phyloP scores from a whole-genome alignment of 1,140 invertebrate species.

The Drosophila subobscura region DNA sequence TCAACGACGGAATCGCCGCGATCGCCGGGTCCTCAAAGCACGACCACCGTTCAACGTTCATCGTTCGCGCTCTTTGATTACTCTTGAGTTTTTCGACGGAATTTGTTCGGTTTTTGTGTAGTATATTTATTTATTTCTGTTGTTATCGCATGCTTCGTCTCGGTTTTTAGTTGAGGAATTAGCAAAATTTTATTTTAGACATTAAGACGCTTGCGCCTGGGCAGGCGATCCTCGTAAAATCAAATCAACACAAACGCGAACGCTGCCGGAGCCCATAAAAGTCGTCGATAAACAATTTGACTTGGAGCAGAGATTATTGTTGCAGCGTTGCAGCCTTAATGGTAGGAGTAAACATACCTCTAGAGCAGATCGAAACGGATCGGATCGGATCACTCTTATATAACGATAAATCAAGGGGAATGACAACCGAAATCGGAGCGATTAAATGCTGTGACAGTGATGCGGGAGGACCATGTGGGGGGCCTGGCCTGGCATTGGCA shows the following conservation, averaged over 20 bases:
- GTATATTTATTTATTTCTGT: slow-evolving; percentile 55
- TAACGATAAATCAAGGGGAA: slow-evolving; percentile 56
- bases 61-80: slow-evolving; percentile 34
- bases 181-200: slow-evolving; percentile 37
- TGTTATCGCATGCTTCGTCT: slow-evolving; percentile 41
- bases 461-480: neutral
- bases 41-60: slow-evolving; percentile 1
- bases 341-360: slow-evolving; percentile 22
- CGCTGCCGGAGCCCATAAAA: slow-evolving; percentile 30
- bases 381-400: slow-evolving; percentile 53
- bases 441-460: slow-evolving; percentile 19
- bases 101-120: slow-evolving; percentile 20
- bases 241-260: too few species aligned
- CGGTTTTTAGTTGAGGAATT: slow-evolving; percentile 39
- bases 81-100: slow-evolving; percentile 30
- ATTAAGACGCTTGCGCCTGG: neutral
- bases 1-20: slow-evolving; percentile 20
- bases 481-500: slow-evolving; percentile 30
- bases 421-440: slow-evolving; percentile 2
- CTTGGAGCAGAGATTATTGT: slow-evolving; percentile 51
- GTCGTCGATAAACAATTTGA: slow-evolving; percentile 35
- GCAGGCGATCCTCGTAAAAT: slow-evolving; percentile 1
- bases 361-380: slow-evolving; percentile 8
- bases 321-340: slow-evolving; percentile 57
- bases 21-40: slow-evolving; percentile 3